A percentile compares a stretch with the other conserved stretches of the same genome.
Conservation (phyloP, 92 coral and sea anemone genomes). For the Meandrina meandrites region DNA sequence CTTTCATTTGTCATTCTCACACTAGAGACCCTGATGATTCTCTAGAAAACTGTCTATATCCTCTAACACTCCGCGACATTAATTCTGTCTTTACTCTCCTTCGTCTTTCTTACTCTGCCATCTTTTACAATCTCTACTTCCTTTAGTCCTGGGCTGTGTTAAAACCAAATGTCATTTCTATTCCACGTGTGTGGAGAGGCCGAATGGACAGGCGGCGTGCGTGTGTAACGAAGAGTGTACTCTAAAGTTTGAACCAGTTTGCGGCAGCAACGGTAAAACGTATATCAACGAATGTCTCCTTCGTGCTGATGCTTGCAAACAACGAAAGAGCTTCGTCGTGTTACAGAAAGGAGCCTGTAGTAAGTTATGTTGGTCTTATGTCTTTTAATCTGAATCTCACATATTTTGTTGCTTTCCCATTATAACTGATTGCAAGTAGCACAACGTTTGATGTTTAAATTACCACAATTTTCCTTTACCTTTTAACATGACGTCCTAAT, state of each 20-base stretch:
- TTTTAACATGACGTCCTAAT: neutral
- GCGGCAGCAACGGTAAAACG: constrained; percentile 95
- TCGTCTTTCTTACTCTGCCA: neutral
- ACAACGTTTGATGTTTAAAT: too few relatives aligned
- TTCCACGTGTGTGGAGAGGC: constrained; percentile 78
- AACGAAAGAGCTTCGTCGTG: constrained; percentile 67
- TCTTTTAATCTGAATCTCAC: neutral
- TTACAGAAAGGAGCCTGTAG: constrained; percentile 89
- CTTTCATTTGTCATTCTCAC: neutral
- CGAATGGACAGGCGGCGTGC: constrained; percentile 81
- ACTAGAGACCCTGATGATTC: neutral
- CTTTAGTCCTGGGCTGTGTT: constrained; percentile 74
- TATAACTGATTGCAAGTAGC: too few relatives aligned
- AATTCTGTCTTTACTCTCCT: neutral
- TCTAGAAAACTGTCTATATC: neutral
- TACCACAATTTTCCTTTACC: too few relatives aligned
- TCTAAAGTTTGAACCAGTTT: constrained; percentile 82
- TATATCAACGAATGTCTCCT: constrained; percentile 90
- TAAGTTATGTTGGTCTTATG: constrained; percentile 42
- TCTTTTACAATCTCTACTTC: neutral
- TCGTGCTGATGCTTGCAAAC: constrained; percentile 83
- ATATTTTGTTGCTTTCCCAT: too few relatives aligned
- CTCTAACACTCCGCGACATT: neutral
- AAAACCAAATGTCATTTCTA: constrained; percentile 78
- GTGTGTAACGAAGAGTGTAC: constrained; percentile 73